Base-by-base conservation (phyloP, 53 echinoderm and acorn worm species). In the Paelopatides confundens region DNA sequence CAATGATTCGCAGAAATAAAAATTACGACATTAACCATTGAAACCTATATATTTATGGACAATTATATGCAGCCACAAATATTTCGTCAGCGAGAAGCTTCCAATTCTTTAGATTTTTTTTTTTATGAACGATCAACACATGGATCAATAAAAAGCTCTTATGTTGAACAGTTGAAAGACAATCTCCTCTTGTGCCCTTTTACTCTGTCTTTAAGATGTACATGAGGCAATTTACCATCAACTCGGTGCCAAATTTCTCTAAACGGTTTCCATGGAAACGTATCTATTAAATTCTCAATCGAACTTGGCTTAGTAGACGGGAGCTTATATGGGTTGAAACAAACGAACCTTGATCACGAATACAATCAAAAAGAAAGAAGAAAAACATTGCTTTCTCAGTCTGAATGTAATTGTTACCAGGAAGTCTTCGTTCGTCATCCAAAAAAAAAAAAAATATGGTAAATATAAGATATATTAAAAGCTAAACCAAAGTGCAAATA, bases 131-230 rank as follows among this genome's bases (percentile, higher is more conserved):
- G 74, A 38, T 74, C 39, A 74, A 39, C 74, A 15, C 46, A 39
- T 39, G 58, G 74, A 74, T 74, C 74, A 74, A 74, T 74, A 74
- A 74, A 74, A 74, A 74, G 74, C 74, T 74, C 74, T 74, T 74
- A 74, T 74, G 74, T 39, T 40, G 39, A 74, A 74, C 26, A 23
- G 40, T 39, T 37, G 74, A 74, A 46, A 74, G 47, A 46, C 26
- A 40, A 74, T 74, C 46, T 43, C 58, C 21, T 10, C 47, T 46
- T 23, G 38, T 74, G 74, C 74, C 74, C 46, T 46, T 74, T 74
- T 74, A 46, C 47, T 74, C 46, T 39, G 24, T 74, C 39, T 46
- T 74, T 74, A 27, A 74, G 27, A 28, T 28, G 74, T 21, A 74
- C 36, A 39, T 74, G 74, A 74, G 46, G 74, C 74, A 74, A 74